Evolutionary conservation across 2,797 vertebrate species (phyloP), one percentile per base, ranked within the genome.

Genomic region (Melanogrammus aeglefinus): DNA sequence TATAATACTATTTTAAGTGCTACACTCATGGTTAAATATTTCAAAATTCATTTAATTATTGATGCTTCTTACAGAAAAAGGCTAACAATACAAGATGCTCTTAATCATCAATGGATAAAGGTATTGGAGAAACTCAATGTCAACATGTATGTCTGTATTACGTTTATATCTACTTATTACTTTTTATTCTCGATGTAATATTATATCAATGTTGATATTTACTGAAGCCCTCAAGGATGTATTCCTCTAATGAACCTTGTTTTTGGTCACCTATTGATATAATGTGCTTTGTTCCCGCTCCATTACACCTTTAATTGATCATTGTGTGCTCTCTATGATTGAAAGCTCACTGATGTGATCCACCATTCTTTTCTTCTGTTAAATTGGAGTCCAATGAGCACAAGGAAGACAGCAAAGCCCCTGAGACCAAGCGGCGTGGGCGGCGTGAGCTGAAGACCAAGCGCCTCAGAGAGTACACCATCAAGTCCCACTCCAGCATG

Each of bases 401-500:
- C 83, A 93, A 92, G 86, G 94, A 95, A 72, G 95, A 95, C 6
- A 89, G 66, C 51, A 92, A 91, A 81, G 51, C 86, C 33, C 75
- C 78, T 2, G 90, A 93, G 80, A 92, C 88, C 8, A 95, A 94
- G 85, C 95, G 94, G 77, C 87, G 85, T 4, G 95, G 94, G 82
- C 93, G 89, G 0, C 85, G 90, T 0, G 95, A 96, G 84, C 92
- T 99, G 85, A 97, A 98, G 94, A 96, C 98, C 24, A 97, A 97
- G 73, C 94, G 89, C 1, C 91, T 99, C 85, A 95, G 94, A 84
- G 98, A 99, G 84, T 99, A 99, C 86, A 98, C 97, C 1, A 95
- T 98, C 82, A 97, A 99, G 84, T 97, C 95, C 57, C 96, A 98
- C 90, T 97, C 95, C 0, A 98, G 97, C 93, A 97, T 98, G 96